These are phyloP conservation scores for Cylindroiulus punctatus DNA, from an alignment of 2,888 invertebrate genomes.

Conservation along the genomic window DNA sequence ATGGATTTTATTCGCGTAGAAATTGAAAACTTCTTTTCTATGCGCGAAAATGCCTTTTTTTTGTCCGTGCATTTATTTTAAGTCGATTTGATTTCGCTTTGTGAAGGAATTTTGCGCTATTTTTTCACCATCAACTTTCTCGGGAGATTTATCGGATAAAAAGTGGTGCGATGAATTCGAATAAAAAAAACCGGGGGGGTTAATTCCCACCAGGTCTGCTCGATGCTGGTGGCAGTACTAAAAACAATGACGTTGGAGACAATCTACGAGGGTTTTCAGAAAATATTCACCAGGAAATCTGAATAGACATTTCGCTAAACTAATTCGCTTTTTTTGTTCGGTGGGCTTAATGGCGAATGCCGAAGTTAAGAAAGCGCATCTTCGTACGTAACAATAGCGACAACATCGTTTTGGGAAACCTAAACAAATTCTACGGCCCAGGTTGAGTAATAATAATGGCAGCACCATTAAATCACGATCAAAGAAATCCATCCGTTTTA, in stretches of 20 bases:
- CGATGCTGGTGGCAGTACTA: not conserved
- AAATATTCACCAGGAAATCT: not conserved
- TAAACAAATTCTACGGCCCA: no score
- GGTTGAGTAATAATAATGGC: no score
- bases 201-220: not conserved
- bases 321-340: not conserved
- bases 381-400: no score
- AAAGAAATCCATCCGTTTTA: no score
- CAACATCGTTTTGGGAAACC: no score
- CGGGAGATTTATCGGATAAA: conserved; percentile 26
- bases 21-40: conserved; percentile 40
- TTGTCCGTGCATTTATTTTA: not conserved
- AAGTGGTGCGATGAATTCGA: conserved; percentile 6
- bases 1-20: conserved; percentile 17
- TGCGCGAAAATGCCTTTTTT: not conserved
- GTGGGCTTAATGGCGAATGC: not conserved
- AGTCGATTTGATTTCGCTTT: conserved; percentile 38
- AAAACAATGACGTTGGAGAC: not conserved
- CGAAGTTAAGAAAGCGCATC: not conserved
- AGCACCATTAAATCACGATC: no score
- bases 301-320: not conserved
- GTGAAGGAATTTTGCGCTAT: conserved; percentile 12
- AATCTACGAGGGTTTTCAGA: not conserved
- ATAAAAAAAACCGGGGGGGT: not conserved
- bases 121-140: conserved; percentile 4